Base-by-base conservation (phyloP, 2,888 invertebrate species). In the Parnassius smintheus region DNA sequence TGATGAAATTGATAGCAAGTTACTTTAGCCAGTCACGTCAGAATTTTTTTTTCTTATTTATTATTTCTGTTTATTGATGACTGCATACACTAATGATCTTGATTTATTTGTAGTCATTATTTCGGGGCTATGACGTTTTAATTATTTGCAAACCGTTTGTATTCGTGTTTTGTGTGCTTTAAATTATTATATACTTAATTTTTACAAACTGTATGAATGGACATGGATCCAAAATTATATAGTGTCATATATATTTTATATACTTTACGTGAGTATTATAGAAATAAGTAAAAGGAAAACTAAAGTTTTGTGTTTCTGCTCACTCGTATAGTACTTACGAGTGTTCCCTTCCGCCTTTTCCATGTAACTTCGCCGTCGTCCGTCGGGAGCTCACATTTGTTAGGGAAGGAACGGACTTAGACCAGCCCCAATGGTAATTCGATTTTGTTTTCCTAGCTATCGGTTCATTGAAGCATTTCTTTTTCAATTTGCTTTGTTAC, bases 341-440 rank as follows among this genome's bases (percentile, higher is more conserved):
- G 25, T 25, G 56, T 46, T 48, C 85, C 87, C 56, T 46, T 48
- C 85, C 87, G 88, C 88, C 88, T 80, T 82, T 88, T 87, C 75
- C 83, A 69, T 88, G 88, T 88, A 73, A 12, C 56, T 66, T 67
- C 54, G 65, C 69, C 70, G 50, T 65, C 64, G 66, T 65, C 68
- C 66, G 60, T 59, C 35, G 35, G 12, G 56, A 42, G 66, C 66
- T 49, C 52, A 51, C 57, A 59, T 60, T 44, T 11, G 50, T 51
- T 56, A 45, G 56, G n/a, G 45, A 44, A 56, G n/a, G 45, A 44
- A 56, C 45, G 25, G 12, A 61, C 25, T 55, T 48, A 50, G 58
- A n/a, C 42, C 12, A 44, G 42, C 50, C 51, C 42, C 22, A n/a
- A 44, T 50, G 44, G 58, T 58, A 58, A 58, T 58, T 58, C 51